These are phyloP conservation scores for Drosophila malerkotliana DNA, from an alignment of 1,140 invertebrate genomes.

Conservation along the genomic window DNA sequence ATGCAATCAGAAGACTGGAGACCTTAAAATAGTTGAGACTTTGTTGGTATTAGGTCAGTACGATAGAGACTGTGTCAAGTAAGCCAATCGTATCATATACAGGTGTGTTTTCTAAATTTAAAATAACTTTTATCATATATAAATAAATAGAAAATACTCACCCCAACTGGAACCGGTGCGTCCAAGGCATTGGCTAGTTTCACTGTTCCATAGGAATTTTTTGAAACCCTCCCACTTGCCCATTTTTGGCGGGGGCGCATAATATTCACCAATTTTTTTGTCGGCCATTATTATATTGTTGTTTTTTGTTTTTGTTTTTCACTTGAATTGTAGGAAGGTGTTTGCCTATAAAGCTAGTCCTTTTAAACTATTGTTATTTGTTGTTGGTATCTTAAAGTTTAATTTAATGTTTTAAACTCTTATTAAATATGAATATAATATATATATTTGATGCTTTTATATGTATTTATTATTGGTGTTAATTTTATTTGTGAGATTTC, in stretches of 20 bases:
- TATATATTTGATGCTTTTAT: constrained; percentile 52
- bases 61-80: too few relatives aligned
- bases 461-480: constrained; percentile 48
- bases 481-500: constrained; percentile 58
- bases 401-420: constrained; percentile 56
- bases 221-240: constrained; percentile 93
- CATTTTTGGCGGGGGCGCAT: constrained; percentile 90
- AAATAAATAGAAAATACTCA: constrained; percentile 85
- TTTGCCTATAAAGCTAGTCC: constrained; percentile 57
- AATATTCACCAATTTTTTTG: constrained; percentile 91
- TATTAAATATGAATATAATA: constrained; percentile 61
- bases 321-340: constrained; percentile 46
- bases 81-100: too few relatives aligned
- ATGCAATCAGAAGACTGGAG: constrained; percentile 40
- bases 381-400: constrained; percentile 50
- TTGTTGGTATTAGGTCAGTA: background rate
- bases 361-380: constrained; percentile 54
- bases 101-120: constrained; percentile 35
- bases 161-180: constrained; percentile 95
- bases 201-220: constrained; percentile 93
- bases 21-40: constrained; percentile 1
- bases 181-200: constrained; percentile 94
- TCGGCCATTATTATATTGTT: constrained; percentile 87
- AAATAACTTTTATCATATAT: background rate
- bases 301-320: constrained; percentile 41